These are phyloP conservation scores for Uropetala carovei DNA, from an alignment of 2,888 invertebrate species.

Conservation along the genomic window DNA sequence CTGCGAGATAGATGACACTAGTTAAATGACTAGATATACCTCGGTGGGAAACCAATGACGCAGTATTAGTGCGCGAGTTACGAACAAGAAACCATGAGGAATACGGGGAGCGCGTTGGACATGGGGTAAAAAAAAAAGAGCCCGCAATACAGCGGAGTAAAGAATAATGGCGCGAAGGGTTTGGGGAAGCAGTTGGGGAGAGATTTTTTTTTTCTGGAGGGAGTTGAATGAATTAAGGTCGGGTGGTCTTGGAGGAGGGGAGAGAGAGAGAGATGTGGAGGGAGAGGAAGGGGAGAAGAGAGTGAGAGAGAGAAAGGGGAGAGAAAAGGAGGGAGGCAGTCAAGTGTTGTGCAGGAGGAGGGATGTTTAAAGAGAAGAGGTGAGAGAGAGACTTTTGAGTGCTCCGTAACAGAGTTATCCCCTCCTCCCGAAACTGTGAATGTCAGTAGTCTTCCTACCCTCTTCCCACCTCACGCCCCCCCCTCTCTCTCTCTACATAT, in stretches of 20 bases:
- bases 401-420: neutral
- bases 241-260: neutral
- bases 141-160: neutral
- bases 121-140: neutral
- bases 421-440: neutral
- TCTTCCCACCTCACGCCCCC: too few relatives aligned
- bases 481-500: too few relatives aligned
- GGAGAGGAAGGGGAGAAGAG: neutral
- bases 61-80: too few relatives aligned
- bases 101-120: too few relatives aligned
- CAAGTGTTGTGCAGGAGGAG: neutral
- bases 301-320: neutral
- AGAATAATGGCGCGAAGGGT: neutral
- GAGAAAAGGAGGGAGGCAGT: neutral
- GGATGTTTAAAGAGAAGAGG: neutral
- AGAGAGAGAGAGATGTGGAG: neutral
- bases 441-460: neutral
- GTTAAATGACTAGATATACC: too few relatives aligned
- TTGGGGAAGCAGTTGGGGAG: neutral
- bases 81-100: too few relatives aligned
- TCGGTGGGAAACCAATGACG: too few relatives aligned
- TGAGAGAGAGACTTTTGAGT: neutral
- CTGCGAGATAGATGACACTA: too few relatives aligned
- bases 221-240: conserved; percentile 31
- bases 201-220: conserved; percentile 12